Base-by-base conservation (phyloP, 2,113 vertebrate genomes). In the Lampris megalopsis region DNA sequence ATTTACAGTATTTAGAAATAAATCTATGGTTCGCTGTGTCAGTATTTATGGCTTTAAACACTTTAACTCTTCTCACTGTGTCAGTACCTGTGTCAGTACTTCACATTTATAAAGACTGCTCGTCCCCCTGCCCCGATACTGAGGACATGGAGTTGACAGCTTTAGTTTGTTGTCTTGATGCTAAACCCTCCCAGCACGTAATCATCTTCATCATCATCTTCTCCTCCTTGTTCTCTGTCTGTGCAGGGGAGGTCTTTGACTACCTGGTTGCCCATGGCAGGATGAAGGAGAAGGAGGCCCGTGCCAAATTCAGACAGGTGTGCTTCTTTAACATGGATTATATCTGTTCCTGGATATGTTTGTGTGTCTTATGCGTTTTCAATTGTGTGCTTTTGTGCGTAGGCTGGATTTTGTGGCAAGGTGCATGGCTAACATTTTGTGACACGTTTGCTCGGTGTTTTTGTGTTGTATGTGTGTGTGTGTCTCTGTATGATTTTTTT, bases 271-370 rank as follows among this genome's bases (percentile, higher is more conserved):
- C 97, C 85, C 97, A 98, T 1, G 97, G 97, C 73, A 93, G 97
- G 83, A 98, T 98, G 97, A 98, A 98, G 93, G 97, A 98, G 86
- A 98, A 98, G 84, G 97, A 98, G 88, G 97, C 97, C 8, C 94
- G 97, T 89, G 96, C 96, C 80, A 98, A 98, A 93, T 98, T 98
- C 86, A 94, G 97, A 93, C 97, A 98, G 97, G 97, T 98, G 60
- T 81, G 94, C 72, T 7, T 53, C 8, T 13, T 53, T 13, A 2
- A 50, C 2, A 50, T 50, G 2, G 8, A 9, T n/a, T 6, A 4
- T 48, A 36, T 52, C 13, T 49, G 24, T 24, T 24, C 24, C 24
- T 24, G 24, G 45, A 47, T 36, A 9, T 71, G 5, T 62, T 2
- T 47, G 4, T 2, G 24, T 13, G 9, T 3, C 0, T 56, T 50